Base-by-base conservation (phyloP, 2,113 vertebrate species). In the Percopsis transmontana region DNA sequence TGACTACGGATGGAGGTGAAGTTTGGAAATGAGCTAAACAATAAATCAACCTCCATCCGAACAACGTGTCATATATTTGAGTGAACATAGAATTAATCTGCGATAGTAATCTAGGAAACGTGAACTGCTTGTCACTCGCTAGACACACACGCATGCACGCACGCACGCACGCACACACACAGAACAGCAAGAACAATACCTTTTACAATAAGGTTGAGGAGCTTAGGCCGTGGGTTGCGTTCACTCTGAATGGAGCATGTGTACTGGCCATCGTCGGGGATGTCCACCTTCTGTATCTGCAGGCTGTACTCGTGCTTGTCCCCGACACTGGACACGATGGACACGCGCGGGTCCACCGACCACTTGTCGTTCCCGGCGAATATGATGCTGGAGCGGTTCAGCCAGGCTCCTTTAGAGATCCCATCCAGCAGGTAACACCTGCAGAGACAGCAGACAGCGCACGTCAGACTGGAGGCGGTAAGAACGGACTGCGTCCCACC, bases 321-420 rank as follows among this genome's bases (percentile, higher is more conserved):
- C 3, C 89, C 89, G 24, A 93, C 83, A 18, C 93, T 95, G 14
- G 96, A 92, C 77, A 92, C 93, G 23, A 99, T 99, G 50, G 97
- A 98, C 40, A 99, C 97, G 0, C 97, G 95, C 4, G 97, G 96
- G 38, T 99, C 97, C 81, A 95, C 95, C 0, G 97, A 98, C 97
- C 97, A 99, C 89, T 98, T 98, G 87, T 99, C 97, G 0, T 91
- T 91, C 68, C 97, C 97, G 38, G 97, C 96, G 45, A 98, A 99
- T 85, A 99, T 97, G 83, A 99, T 98, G 87, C 95, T 98, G 2
- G 97, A 98, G 54, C 97, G 95, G 82, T 99, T 99, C 88, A 99
- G 92, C 97, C 97, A 99, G 83, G 97, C 97, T 74, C 96, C 97
- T 89, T 99, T 99, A 41, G 97, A 98, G 80, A 95, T 93, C 74